Conservation (phyloP, 2,888 invertebrate genomes). For the Tanypteryx hageni region DNA sequence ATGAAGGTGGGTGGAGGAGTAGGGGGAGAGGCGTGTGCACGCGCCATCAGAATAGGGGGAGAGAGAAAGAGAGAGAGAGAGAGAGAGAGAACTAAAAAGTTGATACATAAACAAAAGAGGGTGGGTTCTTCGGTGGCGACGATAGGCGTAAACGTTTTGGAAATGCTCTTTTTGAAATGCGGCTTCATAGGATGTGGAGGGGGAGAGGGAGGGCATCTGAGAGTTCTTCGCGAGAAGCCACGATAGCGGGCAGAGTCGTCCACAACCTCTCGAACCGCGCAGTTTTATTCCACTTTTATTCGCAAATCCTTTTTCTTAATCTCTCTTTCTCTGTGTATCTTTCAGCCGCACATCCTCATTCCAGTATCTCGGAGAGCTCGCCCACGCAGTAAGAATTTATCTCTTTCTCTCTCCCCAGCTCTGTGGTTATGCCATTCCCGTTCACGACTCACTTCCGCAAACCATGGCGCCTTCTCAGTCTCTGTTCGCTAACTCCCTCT, state of each 20-base stretch:
- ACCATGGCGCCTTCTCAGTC: background rate
- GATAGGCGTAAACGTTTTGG: slow-evolving; percentile 7
- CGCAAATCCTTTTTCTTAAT: background rate
- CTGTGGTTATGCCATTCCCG: background rate
- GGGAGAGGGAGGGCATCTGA: background rate
- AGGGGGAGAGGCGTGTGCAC: background rate
- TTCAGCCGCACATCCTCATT: background rate
- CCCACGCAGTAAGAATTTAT: background rate
- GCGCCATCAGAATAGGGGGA: background rate
- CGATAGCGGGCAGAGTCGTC: background rate
- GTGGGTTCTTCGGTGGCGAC: background rate
- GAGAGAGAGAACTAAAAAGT: too few species aligned
- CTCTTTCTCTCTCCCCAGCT: background rate
- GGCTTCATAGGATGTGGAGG: background rate
- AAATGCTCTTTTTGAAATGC: background rate
- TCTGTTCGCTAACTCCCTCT: background rate
- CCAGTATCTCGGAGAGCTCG: background rate
- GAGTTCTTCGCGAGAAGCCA: background rate
- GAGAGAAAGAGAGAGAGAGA: too few species aligned
- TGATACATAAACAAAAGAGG: slow-evolving; percentile 7
- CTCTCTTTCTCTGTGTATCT: background rate
- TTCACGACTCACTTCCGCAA: background rate
- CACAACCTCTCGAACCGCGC: background rate
- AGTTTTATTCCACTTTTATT: background rate
- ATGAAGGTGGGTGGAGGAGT: background rate